Percentiles rank a stretch among this genome's conserved stretches.
phyloP scores from a whole-genome alignment of 2,888 invertebrate species.

The Eupithecia abbreviata region DNA sequence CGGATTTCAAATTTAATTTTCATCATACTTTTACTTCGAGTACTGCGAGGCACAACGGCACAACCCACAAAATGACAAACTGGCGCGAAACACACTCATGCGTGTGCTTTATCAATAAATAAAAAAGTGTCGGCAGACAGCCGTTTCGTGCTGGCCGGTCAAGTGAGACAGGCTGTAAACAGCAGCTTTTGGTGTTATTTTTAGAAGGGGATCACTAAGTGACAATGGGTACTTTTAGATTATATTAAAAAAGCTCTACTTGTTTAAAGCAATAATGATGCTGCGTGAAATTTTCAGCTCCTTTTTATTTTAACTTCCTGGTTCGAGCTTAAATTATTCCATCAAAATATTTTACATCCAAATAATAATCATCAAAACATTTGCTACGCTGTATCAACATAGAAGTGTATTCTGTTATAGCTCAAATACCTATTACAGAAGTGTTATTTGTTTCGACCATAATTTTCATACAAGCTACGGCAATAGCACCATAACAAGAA shows the following conservation, averaged over 20 bases:
- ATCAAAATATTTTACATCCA: too few relatives aligned
- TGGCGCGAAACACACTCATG: constrained; percentile 70
- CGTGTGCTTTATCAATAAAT: constrained; percentile 74
- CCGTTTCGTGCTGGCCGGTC: constrained; percentile 46
- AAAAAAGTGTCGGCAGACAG: constrained; percentile 55
- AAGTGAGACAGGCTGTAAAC: constrained; percentile 33
- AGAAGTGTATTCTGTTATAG: too few relatives aligned
- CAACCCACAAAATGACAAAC: constrained; percentile 67
- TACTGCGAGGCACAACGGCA: constrained; percentile 22
- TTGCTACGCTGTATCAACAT: too few relatives aligned
- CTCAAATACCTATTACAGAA: too few relatives aligned
- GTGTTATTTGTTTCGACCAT: too few relatives aligned
- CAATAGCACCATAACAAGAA: background rate
- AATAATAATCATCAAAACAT: too few relatives aligned
- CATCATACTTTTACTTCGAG: constrained; percentile 6
- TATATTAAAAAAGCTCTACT: background rate
- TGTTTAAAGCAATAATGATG: background rate
- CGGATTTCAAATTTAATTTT: background rate
- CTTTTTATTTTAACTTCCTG: too few relatives aligned
- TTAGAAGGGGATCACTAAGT: constrained; percentile 8
- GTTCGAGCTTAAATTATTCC: too few relatives aligned
- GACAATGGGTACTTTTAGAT: background rate
- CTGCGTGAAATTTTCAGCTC: background rate
- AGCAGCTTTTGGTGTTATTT: constrained; percentile 13
- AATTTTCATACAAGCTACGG: background rate